Evolutionary conservation across 2,888 invertebrate genomes (phyloP).

Genomic region (Pollenia angustigena): DNA sequence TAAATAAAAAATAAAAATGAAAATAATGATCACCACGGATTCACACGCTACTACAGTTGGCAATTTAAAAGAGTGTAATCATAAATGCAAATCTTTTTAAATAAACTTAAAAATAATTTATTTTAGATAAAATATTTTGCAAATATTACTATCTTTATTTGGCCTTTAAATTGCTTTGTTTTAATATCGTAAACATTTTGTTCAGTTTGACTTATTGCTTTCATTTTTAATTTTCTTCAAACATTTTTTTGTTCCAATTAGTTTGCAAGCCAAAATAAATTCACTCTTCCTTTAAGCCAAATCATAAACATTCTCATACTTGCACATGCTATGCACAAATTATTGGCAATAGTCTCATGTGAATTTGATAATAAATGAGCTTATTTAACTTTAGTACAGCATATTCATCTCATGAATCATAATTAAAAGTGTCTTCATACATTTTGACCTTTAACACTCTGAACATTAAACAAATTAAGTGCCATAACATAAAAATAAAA

Average conservation of each 20-base stretch:
- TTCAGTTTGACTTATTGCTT: not conserved
- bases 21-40: slow-evolving; percentile 45
- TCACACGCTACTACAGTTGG: not conserved
- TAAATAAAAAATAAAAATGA: slow-evolving; percentile 22
- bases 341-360: slow-evolving; percentile 44
- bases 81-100: too few relatives aligned
- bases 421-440: slow-evolving; percentile 57
- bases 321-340: slow-evolving; percentile 10
- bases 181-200: not conserved
- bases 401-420: slow-evolving; percentile 54
- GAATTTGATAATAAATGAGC: slow-evolving; percentile 41
- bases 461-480: slow-evolving; percentile 66
- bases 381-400: slow-evolving; percentile 50
- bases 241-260: not conserved
- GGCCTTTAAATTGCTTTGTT: too few relatives aligned
- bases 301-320: not conserved
- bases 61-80: slow-evolving; percentile 28
- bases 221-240: too few relatives aligned
- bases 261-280: not conserved
- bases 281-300: not conserved
- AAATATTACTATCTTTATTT: too few relatives aligned
- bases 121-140: too few relatives aligned
- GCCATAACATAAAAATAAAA: slow-evolving; percentile 26
- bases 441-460: slow-evolving; percentile 57
- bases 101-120: too few relatives aligned